Evolutionary conservation across 2,888 invertebrate species (phyloP), one percentile per base, ranked within the genome.

Genomic region (Anagyrus pseudococci): DNA sequence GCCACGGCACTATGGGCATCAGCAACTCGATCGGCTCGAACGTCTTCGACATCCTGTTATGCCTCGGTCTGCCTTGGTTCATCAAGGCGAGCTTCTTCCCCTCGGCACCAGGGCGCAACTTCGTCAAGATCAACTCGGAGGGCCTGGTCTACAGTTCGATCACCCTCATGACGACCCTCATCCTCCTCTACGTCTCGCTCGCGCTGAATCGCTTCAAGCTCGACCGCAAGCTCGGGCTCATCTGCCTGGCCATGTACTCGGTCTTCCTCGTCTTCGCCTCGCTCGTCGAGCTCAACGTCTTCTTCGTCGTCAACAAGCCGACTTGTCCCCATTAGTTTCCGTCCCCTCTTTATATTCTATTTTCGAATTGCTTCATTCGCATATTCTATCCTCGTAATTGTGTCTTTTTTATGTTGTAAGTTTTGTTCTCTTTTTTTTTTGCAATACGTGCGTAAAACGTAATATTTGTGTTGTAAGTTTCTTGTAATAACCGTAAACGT

Each of bases 1-100:
- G 90, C 26, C 85, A 88, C 72, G 90, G 90, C 8, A 86, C 87
- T 17, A 92, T 91, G 91, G 92, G 92, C 0, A 85, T 93, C 59
- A 90, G 91, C 75, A 93, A 91, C 80, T 88, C 91, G 1, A 89
- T 93, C 49, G 92, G 92, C 19, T 92, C 92, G 1, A 93, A 92
- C 75, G 91, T 91, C 0, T 92, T 93, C 74, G 92, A 92, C 75
- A 90, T 93, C 33, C 81, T 92, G 4, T 83, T 92, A 1, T 92
- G 92, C 70, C 82, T 93, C 65, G 92, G 92, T 1, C 76, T 91
- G 17, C 92, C 93, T 0, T 92, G 92, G 92, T 82, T 92, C 29
- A 83, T 92, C 20, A 91, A 91, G 74, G 83, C 88, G 0, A 76
- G 86, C 6, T 85, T 88, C 66, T 85, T 87, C 68, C 88, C 90